Percentiles rank a stretch among this genome's conserved stretches.
Evolutionary conservation across 2,113 vertebrate species (phyloP).

Genomic region (Martes martes): DNA sequence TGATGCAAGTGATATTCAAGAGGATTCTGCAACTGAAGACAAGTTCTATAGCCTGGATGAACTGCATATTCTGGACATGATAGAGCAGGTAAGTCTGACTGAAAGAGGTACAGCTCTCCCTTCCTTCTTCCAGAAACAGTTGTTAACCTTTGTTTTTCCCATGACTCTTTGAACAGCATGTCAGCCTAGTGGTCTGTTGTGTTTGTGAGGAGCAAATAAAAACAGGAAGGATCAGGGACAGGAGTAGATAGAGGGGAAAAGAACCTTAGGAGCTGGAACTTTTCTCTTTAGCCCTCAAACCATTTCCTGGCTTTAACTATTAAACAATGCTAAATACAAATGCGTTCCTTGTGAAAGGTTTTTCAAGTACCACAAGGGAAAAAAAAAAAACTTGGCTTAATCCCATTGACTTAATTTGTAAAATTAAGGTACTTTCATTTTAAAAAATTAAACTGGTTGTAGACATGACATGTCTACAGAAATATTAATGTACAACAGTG

Average conservation of each 20-base stretch:
- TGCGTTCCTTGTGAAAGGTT: not conserved
- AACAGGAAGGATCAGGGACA: not conserved
- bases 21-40: conserved; percentile 57
- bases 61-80: conserved; percentile 63
- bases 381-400: conserved; percentile 23
- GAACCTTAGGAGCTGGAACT: not conserved
- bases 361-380: not conserved
- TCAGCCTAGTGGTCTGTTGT: not conserved
- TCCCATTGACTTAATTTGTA: not conserved
- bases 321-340: not conserved
- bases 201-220: not conserved
- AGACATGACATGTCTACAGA: not conserved
- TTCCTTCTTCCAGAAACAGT: not conserved
- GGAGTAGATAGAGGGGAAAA: not conserved
- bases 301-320: not conserved
- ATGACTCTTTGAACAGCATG: not conserved
- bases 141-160: not conserved
- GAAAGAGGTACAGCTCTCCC: not conserved
- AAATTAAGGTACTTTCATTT: conserved; percentile 14
- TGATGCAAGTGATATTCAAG: conserved; percentile 53
- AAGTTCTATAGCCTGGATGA: conserved; percentile 68
- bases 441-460: conserved; percentile 3
- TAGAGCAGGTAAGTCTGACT: conserved; percentile 61
- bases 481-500: not conserved
- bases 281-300: not conserved